A percentile compares a stretch with the other conserved stretches of the same genome.
phyloP scores from a whole-genome alignment of 2,113 vertebrate species.

The Lathamus discolor region DNA sequence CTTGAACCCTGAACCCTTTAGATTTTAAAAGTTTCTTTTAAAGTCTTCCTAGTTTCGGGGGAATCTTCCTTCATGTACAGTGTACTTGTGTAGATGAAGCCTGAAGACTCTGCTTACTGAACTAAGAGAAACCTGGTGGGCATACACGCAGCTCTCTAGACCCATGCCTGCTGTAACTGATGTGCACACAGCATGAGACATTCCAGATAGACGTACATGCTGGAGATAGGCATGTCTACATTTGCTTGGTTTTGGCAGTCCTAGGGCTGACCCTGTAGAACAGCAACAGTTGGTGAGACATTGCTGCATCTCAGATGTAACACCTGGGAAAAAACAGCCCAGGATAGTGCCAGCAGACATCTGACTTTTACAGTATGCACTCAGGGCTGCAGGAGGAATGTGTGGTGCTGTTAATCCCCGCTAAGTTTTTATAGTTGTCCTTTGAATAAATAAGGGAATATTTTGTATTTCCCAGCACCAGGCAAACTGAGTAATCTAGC shows the following conservation, averaged over 20 bases:
- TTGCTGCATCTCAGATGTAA: background rate
- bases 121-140: background rate
- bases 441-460: background rate
- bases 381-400: background rate
- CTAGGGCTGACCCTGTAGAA: background rate
- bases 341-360: background rate
- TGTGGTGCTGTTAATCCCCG: background rate
- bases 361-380: accelerated
- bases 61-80: background rate
- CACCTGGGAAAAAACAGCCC: background rate
- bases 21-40: background rate
- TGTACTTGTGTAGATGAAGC: background rate
- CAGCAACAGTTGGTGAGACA: background rate
- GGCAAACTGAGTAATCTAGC: background rate
- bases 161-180: background rate
- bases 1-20: background rate
- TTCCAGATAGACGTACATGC: background rate
- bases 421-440: background rate
- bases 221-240: background rate
- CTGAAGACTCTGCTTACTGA: background rate
- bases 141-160: background rate
- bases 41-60: background rate
- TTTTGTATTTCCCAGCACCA: background rate
- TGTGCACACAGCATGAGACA: background rate
- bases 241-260: background rate